Evolutionary conservation across 2,797 vertebrate species (phyloP).

Genomic region (Morelia viridis): DNA sequence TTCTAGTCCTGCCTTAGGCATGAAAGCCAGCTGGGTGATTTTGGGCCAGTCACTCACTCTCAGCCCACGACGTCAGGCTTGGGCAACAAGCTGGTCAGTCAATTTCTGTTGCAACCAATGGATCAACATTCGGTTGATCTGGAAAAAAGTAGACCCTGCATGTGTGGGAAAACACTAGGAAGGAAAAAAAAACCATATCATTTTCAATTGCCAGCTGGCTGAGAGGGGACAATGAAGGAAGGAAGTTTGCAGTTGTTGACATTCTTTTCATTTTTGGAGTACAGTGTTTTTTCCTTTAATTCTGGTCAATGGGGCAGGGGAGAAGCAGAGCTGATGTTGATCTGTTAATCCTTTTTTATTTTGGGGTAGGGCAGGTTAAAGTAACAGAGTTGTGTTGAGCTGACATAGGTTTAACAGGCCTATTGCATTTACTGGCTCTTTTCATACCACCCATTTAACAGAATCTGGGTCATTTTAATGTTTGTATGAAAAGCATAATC

Average conservation of each 20-base stretch:
- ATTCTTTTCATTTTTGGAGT: neutral
- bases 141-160: no score
- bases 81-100: no score
- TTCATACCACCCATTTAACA: neutral
- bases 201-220: neutral
- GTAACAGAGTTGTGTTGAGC: neutral
- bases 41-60: no score
- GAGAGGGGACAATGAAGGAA: neutral
- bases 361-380: neutral
- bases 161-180: no score
- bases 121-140: no score
- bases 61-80: no score
- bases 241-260: neutral
- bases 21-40: no score
- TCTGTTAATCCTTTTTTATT: neutral
- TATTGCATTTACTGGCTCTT: neutral
- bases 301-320: neutral
- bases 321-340: neutral
- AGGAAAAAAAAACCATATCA: neutral
- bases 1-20: no score
- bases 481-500: neutral
- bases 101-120: no score
- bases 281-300: neutral
- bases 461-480: neutral
- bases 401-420: neutral